Conservation (phyloP, 2,888 invertebrate genomes). For the Napeogenes sylphis region DNA sequence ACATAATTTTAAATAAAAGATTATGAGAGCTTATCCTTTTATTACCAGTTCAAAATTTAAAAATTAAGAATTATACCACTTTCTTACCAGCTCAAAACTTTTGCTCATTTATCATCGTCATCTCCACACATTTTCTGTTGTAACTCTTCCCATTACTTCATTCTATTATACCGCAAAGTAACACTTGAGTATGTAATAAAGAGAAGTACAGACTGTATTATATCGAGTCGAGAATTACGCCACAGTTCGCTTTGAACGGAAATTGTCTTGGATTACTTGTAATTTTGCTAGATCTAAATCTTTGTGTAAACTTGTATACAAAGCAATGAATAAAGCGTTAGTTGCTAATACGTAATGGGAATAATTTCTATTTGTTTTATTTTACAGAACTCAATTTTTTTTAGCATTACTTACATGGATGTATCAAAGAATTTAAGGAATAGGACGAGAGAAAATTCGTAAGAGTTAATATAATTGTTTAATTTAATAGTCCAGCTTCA, state of each 20-base stretch:
- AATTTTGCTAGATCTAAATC: constrained; percentile 12
- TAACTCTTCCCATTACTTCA: constrained; percentile 39
- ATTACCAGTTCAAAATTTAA: too few species aligned
- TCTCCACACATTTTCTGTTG: constrained; percentile 27
- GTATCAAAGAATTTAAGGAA: too few species aligned
- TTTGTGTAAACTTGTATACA: constrained; percentile 1
- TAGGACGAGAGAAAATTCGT: too few species aligned
- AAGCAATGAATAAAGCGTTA: neutral
- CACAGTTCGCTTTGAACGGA: constrained; percentile 13
- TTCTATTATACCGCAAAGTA: constrained; percentile 43
- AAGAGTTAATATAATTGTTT: too few species aligned
- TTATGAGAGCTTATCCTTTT: too few species aligned
- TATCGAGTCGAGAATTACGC: constrained; percentile 20
- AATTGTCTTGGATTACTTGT: constrained; percentile 17
- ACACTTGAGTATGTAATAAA: constrained; percentile 46
- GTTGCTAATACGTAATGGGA: neutral
- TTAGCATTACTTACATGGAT: too few species aligned
- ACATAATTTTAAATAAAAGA: too few species aligned
- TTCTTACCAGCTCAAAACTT: neutral
- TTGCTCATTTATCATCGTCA: constrained; percentile 2
- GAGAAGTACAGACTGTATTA: constrained; percentile 41
- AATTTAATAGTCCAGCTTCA: too few species aligned
- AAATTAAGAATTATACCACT: constrained; percentile 10
- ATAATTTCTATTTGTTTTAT: too few species aligned
- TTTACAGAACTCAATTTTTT: too few species aligned